Percentiles rank a stretch among this genome's conserved stretches.
phyloP scores from a whole-genome alignment of 2,888 invertebrate species.

The Dexiosoma caninum region DNA sequence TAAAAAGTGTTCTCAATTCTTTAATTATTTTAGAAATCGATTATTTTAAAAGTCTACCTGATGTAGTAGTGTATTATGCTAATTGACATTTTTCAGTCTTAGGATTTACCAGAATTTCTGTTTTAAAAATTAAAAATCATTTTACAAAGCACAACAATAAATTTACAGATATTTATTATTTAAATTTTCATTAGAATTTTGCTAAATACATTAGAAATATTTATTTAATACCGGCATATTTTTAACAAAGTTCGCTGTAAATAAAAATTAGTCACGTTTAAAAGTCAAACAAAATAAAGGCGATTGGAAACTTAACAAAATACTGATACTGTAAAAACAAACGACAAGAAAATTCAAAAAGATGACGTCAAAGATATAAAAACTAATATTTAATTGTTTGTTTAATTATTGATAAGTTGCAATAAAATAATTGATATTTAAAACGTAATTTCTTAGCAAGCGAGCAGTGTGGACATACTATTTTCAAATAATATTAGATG shows the following conservation, averaged over 20 bases:
- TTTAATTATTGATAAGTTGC: background rate
- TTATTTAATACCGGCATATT: background rate
- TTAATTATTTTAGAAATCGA: too few relatives aligned
- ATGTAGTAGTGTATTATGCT: too few relatives aligned
- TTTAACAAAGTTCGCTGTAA: background rate
- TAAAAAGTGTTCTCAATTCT: too few relatives aligned
- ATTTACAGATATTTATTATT: background rate
- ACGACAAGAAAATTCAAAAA: background rate
- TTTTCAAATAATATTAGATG: background rate
- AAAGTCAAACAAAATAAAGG: background rate
- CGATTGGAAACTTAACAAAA: background rate
- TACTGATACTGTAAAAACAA: background rate
- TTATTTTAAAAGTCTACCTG: too few relatives aligned
- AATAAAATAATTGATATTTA: background rate
- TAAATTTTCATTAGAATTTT: background rate
- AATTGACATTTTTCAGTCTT: too few relatives aligned
- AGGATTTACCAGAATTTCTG: too few relatives aligned
- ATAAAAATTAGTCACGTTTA: conserved; percentile 13
- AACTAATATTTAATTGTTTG: conserved; percentile 17
- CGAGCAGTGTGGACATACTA: too few relatives aligned
- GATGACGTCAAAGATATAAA: conserved; percentile 31
- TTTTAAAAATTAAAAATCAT: too few relatives aligned
- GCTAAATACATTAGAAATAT: background rate
- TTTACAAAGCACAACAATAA: background rate
- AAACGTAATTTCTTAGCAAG: too few relatives aligned